Conservation (phyloP, 2,113 vertebrate species). For the Corydoras sp. region DNA sequence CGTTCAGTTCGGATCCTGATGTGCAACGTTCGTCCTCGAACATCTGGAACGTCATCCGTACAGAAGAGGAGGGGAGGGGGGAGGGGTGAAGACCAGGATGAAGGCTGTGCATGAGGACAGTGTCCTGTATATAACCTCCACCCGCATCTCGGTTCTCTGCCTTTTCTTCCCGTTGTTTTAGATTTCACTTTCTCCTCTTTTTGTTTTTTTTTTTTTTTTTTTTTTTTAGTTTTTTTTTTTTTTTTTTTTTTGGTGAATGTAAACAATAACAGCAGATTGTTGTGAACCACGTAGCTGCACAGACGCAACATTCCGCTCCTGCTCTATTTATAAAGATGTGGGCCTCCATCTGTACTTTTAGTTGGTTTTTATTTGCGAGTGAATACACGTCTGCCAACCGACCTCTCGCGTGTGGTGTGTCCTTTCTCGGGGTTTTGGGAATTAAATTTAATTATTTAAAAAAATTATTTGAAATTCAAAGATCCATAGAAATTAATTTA, state of each 20-base stretch:
- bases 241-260: slow-evolving; percentile 17
- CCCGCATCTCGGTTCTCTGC: not conserved
- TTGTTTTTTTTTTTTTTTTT: slow-evolving; percentile 6
- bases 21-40: too few species aligned
- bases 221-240: slow-evolving; percentile 11
- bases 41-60: too few species aligned
- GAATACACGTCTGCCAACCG: slow-evolving; percentile 35
- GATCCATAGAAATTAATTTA: too few species aligned
- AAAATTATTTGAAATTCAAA: too few species aligned
- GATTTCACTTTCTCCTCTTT: not conserved
- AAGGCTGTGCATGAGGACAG: not conserved
- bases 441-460: too few species aligned
- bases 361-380: slow-evolving; percentile 39
- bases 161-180: slow-evolving; percentile 12
- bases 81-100: not conserved
- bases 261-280: slow-evolving; percentile 13
- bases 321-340: slow-evolving; percentile 31
- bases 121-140: slow-evolving; percentile 28
- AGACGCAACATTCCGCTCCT: slow-evolving; percentile 31
- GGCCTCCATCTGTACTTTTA: slow-evolving; percentile 26
- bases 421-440: not conserved
- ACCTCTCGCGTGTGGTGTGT: not conserved
- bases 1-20: too few species aligned
- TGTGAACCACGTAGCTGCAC: slow-evolving; percentile 30
- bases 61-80: not conserved